Conservation (phyloP, 2,113 vertebrate genomes). For the Lanius collurio region DNA sequence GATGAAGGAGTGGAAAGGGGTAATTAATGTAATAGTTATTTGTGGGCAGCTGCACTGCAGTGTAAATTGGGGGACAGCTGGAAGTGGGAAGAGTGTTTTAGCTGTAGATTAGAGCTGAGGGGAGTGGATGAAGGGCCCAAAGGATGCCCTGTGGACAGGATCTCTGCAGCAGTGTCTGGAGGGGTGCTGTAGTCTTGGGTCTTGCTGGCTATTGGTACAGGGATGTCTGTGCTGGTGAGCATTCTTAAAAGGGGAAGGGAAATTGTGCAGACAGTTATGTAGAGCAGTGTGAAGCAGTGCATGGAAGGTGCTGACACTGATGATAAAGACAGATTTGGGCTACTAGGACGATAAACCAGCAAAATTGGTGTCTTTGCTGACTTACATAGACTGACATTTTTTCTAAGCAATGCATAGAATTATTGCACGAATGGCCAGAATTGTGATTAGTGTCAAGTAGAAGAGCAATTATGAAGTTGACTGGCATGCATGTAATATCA, state of each 20-base stretch:
- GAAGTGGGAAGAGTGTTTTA: not conserved
- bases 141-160: not conserved
- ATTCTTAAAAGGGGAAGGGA: not conserved
- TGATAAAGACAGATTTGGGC: slow-evolving; percentile 45
- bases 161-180: not conserved
- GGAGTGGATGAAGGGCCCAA: not conserved
- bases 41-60: not conserved
- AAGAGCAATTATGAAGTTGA: not conserved
- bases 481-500: not conserved
- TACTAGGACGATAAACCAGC: slow-evolving; percentile 34
- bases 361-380: not conserved
- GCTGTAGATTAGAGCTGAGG: not conserved
- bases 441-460: not conserved
- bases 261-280: not conserved
- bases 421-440: not conserved
- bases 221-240: not conserved
- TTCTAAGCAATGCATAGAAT: not conserved
- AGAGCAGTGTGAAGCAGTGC: slow-evolving; percentile 15
- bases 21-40: not conserved
- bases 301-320: slow-evolving; percentile 25
- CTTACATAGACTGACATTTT: not conserved
- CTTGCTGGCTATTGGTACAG: not conserved
- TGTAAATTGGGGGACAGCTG: not conserved
- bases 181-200: not conserved
- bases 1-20: not conserved